Evolutionary conservation across 2,113 vertebrate genomes (phyloP).

Genomic region (Chinchilla lanigera): DNA sequence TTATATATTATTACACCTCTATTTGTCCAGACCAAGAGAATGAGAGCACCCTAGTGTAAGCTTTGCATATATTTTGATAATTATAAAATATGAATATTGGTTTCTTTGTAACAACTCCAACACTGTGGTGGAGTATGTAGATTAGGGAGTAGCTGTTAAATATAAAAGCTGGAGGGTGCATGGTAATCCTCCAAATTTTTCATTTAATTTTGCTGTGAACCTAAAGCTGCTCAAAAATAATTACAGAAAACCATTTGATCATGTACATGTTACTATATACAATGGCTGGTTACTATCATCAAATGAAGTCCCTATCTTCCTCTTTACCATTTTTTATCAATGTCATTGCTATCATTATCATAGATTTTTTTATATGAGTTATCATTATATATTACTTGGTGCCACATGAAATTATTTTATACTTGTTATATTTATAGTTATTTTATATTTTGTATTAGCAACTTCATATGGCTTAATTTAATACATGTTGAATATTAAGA

Average conservation of each 20-base stretch:
- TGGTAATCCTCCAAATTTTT: background rate
- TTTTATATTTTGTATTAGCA: background rate
- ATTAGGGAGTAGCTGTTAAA: rapidly evolving
- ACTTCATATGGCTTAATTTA: background rate
- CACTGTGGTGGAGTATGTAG: background rate
- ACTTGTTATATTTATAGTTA: background rate
- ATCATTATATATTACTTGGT: background rate
- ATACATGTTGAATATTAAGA: background rate
- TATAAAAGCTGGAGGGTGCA: no score
- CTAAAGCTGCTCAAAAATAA: background rate
- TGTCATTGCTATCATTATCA: background rate
- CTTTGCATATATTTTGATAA: background rate
- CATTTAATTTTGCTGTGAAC: background rate
- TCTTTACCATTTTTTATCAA: background rate
- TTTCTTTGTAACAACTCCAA: background rate
- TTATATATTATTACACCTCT: background rate
- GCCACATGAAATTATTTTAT: background rate
- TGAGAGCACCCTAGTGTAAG: background rate
- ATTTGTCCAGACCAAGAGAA: background rate
- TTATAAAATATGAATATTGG: background rate
- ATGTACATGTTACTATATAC: background rate
- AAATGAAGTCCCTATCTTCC: background rate
- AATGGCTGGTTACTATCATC: background rate
- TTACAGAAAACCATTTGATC: background rate
- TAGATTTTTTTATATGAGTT: background rate